phyloP scores from a whole-genome alignment of 1,140 invertebrate species.

The Glossosoma conforme region DNA sequence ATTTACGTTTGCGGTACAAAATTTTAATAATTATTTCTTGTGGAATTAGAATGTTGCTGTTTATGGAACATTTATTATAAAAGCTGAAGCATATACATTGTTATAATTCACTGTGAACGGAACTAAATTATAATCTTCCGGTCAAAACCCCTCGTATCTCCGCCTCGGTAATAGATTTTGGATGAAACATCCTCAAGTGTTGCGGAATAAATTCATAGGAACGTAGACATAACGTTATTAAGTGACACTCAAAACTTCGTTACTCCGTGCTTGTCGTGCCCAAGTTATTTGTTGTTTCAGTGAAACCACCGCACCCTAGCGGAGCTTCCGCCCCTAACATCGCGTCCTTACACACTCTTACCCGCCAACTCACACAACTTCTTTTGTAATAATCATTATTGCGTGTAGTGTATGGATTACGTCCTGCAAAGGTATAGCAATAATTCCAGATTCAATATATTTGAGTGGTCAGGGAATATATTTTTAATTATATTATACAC shows the following conservation, averaged over 20 bases:
- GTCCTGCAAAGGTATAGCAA: no score
- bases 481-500: no score
- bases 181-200: slow-evolving; percentile 19
- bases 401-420: no score
- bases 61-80: no score
- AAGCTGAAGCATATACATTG: no score
- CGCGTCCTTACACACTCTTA: neutral
- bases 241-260: slow-evolving; percentile 20
- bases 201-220: slow-evolving; percentile 14
- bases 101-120: slow-evolving; percentile 9
- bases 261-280: slow-evolving; percentile 9
- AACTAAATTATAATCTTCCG: slow-evolving; percentile 17
- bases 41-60: no score
- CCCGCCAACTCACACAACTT: neutral
- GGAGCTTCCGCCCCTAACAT: neutral
- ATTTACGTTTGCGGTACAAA: no score
- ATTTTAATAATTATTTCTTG: no score
- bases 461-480: no score
- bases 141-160: slow-evolving; percentile 7
- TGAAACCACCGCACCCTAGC: neutral
- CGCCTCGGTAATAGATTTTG: slow-evolving; percentile 22
- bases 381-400: no score
- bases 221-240: slow-evolving; percentile 16
- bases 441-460: no score
- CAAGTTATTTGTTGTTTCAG: slow-evolving; percentile 19